Percentiles rank a stretch among this genome's conserved stretches.
Conservation (phyloP, 35 echinoderm and acorn worm genomes). For the Stichopus chloronotus region DNA sequence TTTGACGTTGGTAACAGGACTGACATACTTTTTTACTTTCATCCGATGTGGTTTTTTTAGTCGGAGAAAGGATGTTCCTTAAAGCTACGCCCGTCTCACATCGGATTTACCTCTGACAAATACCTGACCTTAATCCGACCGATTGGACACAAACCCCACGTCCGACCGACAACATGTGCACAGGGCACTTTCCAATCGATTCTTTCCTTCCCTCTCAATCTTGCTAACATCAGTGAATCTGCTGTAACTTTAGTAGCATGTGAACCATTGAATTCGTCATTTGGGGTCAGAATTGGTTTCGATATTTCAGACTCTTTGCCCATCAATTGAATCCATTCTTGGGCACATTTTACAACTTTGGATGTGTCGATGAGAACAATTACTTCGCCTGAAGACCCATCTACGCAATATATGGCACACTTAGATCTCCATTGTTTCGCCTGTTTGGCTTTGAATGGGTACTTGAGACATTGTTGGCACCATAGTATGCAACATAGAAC, state of each 20-base stretch:
- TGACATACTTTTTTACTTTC: no score
- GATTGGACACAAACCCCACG: no score
- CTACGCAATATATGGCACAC: neutral
- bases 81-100: no score
- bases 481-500: neutral
- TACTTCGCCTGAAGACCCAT: neutral
- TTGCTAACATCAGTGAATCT: slow-evolving; percentile 4
- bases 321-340: neutral
- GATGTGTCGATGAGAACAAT: neutral
- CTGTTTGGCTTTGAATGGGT: neutral
- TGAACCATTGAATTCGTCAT: neutral
- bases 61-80: no score
- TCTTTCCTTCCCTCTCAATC: neutral
- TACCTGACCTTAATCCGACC: no score
- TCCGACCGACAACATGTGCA: no score
- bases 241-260: neutral
- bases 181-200: neutral
- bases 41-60: no score
- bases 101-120: no score
- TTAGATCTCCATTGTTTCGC: neutral
- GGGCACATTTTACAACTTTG: neutral
- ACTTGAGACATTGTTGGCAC: neutral
- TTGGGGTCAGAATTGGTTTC: neutral
- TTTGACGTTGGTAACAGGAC: no score
- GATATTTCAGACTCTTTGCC: neutral